phyloP scores from a whole-genome alignment of 2,113 vertebrate species.

The Trochalopteron elliotii region DNA sequence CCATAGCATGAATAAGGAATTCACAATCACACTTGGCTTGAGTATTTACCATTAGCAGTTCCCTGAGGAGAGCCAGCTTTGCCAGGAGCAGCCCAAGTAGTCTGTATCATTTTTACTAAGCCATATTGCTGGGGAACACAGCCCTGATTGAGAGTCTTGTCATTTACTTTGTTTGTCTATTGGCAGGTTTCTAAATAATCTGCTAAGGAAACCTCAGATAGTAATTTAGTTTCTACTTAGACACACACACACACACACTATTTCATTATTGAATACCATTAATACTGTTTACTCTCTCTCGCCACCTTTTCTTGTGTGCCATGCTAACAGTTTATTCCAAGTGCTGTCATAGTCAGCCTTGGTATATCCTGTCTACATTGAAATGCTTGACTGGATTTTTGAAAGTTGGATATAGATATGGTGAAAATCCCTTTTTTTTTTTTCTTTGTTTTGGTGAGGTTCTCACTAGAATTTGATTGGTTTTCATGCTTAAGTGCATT shows the following conservation, averaged over 20 bases:
- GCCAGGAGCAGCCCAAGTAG: not conserved
- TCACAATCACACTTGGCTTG: not conserved
- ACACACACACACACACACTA: constrained; percentile 18
- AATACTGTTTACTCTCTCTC: constrained; percentile 13
- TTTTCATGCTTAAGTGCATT: not conserved
- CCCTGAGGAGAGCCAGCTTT: not conserved
- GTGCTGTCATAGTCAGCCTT: not conserved
- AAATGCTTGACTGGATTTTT: not conserved
- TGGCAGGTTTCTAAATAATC: constrained; percentile 54
- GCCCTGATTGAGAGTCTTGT: constrained; percentile 41
- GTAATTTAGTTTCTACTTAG: constrained; percentile 44
- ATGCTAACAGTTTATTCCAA: not conserved
- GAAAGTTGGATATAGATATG: not conserved
- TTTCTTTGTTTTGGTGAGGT: not conserved
- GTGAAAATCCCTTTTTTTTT: not conserved
- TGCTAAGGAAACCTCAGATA: constrained; percentile 22
- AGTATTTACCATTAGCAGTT: not conserved
- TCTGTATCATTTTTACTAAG: constrained; percentile 12
- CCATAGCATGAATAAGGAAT: not conserved
- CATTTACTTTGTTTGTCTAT: constrained; percentile 44
- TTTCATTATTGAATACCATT: constrained; percentile 46
- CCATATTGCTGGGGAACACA: constrained; percentile 1
- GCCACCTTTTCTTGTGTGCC: not conserved
- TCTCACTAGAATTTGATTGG: not conserved
- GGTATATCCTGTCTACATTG: not conserved